Percentiles rank a stretch among this genome's conserved stretches.
Conservation (phyloP, 2,113 vertebrate genomes). For the Chloebia gouldiae region DNA sequence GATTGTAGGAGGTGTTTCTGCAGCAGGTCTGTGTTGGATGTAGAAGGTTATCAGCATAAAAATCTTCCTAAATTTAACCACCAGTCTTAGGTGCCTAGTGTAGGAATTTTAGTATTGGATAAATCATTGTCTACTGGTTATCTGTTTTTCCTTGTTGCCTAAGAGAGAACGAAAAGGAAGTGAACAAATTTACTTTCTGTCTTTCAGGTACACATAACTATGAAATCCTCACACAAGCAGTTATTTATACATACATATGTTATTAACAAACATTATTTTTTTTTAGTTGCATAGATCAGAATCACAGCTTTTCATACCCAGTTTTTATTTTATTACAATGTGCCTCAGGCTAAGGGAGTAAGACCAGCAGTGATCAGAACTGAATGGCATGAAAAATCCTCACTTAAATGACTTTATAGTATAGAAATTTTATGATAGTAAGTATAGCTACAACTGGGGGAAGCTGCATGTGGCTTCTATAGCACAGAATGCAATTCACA, state of each 20-base stretch:
- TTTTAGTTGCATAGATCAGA: background rate
- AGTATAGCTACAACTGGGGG: background rate
- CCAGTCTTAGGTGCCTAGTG: accelerated
- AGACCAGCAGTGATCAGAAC: background rate
- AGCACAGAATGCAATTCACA: background rate
- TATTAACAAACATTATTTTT: background rate
- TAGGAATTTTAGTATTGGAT: background rate
- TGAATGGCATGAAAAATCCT: background rate
- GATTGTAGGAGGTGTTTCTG: background rate
- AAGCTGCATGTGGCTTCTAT: background rate
- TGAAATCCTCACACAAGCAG: background rate
- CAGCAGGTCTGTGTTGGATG: background rate
- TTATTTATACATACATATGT: background rate
- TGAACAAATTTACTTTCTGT: background rate
- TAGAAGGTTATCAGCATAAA: background rate
- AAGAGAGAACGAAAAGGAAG: background rate
- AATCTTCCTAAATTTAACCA: background rate
- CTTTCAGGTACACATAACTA: background rate
- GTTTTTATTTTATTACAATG: background rate
- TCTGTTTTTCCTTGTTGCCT: background rate
- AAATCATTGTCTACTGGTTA: background rate
- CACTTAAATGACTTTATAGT: background rate
- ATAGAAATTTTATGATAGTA: background rate
- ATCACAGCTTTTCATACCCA: background rate
- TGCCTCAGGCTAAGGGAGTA: background rate